Conservation (phyloP, 2,113 vertebrate genomes). For the Pleuronectes platessa region DNA sequence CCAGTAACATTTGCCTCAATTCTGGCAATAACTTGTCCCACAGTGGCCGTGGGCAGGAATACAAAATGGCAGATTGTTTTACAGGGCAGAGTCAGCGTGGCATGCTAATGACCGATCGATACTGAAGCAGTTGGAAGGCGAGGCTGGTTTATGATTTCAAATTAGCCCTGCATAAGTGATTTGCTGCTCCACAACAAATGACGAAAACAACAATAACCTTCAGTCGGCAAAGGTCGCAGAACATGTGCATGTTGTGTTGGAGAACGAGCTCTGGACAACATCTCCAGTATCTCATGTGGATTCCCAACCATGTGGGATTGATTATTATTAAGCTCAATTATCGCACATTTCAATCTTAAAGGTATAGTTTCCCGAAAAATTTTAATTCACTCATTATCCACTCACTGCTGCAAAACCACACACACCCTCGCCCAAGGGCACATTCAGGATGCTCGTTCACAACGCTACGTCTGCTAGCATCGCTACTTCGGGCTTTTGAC, state of each 20-base stretch:
- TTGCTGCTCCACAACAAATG: conserved; percentile 43
- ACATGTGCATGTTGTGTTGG: not conserved
- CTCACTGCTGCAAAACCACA: too few species aligned
- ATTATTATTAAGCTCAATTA: too few species aligned
- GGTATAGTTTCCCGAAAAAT: too few species aligned
- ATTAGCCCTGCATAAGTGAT: conserved; percentile 58
- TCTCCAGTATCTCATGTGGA: not conserved
- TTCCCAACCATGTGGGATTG: too few species aligned
- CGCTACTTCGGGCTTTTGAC: too few species aligned
- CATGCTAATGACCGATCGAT: conserved; percentile 73
- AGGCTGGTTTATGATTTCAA: conserved; percentile 62
- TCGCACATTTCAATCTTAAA: too few species aligned
- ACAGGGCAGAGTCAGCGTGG: conserved; percentile 55
- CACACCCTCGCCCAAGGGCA: too few species aligned
- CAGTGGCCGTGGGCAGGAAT: conserved; percentile 37
- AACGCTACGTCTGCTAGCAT: too few species aligned
- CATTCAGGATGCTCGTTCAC: too few species aligned
- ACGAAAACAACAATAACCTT: conserved; percentile 46
- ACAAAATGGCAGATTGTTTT: conserved; percentile 56
- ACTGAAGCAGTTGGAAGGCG: conserved; percentile 53
- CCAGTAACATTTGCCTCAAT: conserved; percentile 27
- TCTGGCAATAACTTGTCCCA: conserved; percentile 49
- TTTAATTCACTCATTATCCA: too few species aligned
- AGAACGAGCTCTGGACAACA: conserved; percentile 1
- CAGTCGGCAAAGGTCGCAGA: not conserved